Conservation (phyloP, 2,888 invertebrate genomes). For the Lysandra coridon region DNA sequence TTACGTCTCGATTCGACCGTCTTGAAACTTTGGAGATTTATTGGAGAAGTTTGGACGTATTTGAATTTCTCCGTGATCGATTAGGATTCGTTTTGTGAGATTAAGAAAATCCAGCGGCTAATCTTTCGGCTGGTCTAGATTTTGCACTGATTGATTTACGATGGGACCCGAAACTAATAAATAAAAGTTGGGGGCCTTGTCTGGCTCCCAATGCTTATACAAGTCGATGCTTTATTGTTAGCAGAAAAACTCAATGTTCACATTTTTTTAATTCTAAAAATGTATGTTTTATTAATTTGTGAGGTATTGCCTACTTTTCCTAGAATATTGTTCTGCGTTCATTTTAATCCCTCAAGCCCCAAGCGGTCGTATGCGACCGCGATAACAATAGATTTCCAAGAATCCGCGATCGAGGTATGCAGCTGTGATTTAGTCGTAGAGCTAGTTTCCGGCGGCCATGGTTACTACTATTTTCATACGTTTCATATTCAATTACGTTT, state of each 20-base stretch:
- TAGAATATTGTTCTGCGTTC: too few species aligned
- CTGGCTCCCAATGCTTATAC: background rate
- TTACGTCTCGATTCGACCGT: slow-evolving; percentile 16
- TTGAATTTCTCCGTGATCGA: slow-evolving; percentile 28
- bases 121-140: slow-evolving; percentile 24
- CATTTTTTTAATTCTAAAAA: too few species aligned
- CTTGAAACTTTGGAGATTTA: slow-evolving; percentile 28
- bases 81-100: slow-evolving; percentile 12
- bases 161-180: background rate
- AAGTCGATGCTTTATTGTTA: background rate
- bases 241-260: background rate
- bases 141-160: slow-evolving; percentile 24
- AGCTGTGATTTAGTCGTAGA: too few species aligned
- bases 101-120: slow-evolving; percentile 14
- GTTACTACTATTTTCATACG: too few species aligned
- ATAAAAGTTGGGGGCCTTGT: background rate
- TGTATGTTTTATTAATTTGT: too few species aligned
- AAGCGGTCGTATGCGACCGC: too few species aligned
- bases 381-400: too few species aligned
- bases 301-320: too few species aligned
- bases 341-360: too few species aligned
- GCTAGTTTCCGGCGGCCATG: too few species aligned
- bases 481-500: too few species aligned
- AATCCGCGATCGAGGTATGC: too few species aligned
- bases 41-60: slow-evolving; percentile 28